Base-by-base conservation (phyloP, 2,888 invertebrate species). In the Drosophila colorata region DNA sequence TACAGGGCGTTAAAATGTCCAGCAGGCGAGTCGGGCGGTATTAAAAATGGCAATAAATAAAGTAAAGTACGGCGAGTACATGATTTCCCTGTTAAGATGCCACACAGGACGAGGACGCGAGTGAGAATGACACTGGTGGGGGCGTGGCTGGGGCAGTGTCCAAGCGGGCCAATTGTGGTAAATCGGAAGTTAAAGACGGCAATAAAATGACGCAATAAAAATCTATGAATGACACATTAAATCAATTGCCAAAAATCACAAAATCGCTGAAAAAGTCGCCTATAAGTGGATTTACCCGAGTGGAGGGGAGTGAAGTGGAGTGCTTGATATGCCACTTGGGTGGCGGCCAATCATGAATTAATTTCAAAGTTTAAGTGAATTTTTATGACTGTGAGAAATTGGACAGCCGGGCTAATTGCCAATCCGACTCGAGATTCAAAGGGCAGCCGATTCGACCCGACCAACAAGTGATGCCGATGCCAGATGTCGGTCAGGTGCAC, bases 161-260 rank as follows among this genome's bases (percentile, higher is more conserved):
- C 81, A 73, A 90, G 83, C 90, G 91, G 90, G 74, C 80, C 91
- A 91, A 88, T 90, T 90, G 91, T 91, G 92, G 91, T 91, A 92
- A 92, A 91, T 91, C 92, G 92, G 90, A 92, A 92, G 92, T 92
- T 91, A 91, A 92, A 91, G 90, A 89, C 89, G 91, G 92, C 90
- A 91, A 92, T 92, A 92, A 92, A 92, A 92, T 83, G 88, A 75
- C 86, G 90, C 90, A 91, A 92, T 92, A 92, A 92, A 92, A 92
- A 91, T 90, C 90, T 91, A 90, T 91, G 91, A 92, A 92, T 92
- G 92, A 91, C 92, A 92, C 92, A 91, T 92, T 92, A 92, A 92
- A 91, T 92, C 92, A 92, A 92, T 92, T 90, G 92, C 87, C 92
- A 88, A 91, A 92, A 91, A 90, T 90, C 91, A 89, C 82, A 87